Evolutionary conservation across 1,140 invertebrate genomes (phyloP).

Genomic region (Listronotus bonariensis): DNA sequence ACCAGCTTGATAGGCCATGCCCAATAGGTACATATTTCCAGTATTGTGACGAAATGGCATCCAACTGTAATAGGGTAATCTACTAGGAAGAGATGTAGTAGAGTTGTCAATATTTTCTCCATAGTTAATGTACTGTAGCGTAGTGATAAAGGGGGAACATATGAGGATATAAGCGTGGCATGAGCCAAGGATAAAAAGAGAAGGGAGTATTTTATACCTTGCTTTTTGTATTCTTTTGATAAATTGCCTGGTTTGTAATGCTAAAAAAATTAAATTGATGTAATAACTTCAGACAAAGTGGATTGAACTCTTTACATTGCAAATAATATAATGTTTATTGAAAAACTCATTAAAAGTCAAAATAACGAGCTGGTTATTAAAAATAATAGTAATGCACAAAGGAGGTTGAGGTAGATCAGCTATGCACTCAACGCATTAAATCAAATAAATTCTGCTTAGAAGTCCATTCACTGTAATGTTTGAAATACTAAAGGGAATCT

Average conservation of each 20-base stretch:
- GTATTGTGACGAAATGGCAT: conserved; percentile 47
- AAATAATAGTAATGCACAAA: background rate
- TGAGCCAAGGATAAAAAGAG: conserved; percentile 46
- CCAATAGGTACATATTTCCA: conserved; percentile 42
- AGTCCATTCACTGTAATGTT: no score
- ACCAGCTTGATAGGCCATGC: conserved; percentile 45
- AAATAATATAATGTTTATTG: no score
- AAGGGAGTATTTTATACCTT: conserved; percentile 43
- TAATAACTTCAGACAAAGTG: no score
- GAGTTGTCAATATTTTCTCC: conserved; percentile 8
- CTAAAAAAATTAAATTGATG: background rate
- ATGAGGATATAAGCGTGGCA: conserved; percentile 45
- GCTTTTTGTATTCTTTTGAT: conserved; percentile 33
- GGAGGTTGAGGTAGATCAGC: no score
- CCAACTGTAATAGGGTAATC: conserved; percentile 49
- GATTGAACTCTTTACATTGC: no score
- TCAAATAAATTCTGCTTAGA: no score
- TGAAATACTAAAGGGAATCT: no score
- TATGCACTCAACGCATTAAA: no score
- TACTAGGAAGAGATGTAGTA: conserved; percentile 17
- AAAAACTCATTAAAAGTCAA: no score
- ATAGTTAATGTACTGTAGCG: conserved; percentile 15
- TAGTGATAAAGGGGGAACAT: conserved; percentile 42
- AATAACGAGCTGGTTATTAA: no score
- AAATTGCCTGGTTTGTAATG: conserved; percentile 36